Base-by-base conservation (phyloP, 2,888 invertebrate genomes). In the Aporophyla nigra region DNA sequence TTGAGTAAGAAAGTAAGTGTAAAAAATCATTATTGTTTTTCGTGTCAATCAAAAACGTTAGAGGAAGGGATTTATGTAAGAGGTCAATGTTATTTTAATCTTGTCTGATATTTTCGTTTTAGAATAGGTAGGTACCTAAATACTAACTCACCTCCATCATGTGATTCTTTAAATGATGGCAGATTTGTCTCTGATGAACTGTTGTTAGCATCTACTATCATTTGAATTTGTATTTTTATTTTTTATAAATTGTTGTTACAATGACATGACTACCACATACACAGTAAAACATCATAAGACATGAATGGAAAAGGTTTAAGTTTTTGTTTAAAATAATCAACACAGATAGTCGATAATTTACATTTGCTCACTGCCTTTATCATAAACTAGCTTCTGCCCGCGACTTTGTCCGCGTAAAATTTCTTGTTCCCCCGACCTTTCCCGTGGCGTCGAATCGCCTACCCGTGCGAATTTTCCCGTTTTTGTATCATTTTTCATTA, bases 1-100 rank as follows among this genome's bases (percentile, higher is more conserved):
- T 82, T 58, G 14, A 46, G 19, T 53, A 43, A 65, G 33, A 79
- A 70, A 66, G 58, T 21, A 21, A 10, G 19, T 21, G 10, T 19
- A 59, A 59, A 59, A 59, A 10, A 10, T 21, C 5, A 21, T 33
- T 10, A 21, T 59, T 59, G 59, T 59, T 59, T 10, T 59, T 21
- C 33, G 59, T 33, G 59, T 59, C 59, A 59, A 59, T 59, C 59
- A 59, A 33, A 59, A 33, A 59, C 33, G 33, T 0, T 21, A 21
- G 33, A 33, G 2, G 0, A 33, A 59, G 10, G 59, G 33, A 33
- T 59, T 59, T 59, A 33, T 10, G 19, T 33, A 59, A 59, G 33
- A 59, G 19, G 19, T 10, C 9, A 59, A 33, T 33, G 2, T 59
- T 33, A 5, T 33, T 59, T 59, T 19, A 10, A 33, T 33, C 4